Conservation (phyloP, 2,113 vertebrate species). For the Scortum barcoo region DNA sequence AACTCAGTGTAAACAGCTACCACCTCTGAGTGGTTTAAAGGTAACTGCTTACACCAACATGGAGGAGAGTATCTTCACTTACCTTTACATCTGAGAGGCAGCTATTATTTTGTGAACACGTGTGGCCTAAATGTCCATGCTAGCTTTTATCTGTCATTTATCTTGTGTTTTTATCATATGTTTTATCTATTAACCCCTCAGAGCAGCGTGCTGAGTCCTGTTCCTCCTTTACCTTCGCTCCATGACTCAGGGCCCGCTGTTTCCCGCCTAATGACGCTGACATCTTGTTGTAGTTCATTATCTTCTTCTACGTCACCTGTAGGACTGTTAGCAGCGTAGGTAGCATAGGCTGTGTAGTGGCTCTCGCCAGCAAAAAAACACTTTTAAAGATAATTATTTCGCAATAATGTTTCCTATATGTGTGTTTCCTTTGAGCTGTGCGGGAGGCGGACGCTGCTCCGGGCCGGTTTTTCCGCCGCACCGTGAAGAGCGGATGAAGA, state of each 20-base stretch:
- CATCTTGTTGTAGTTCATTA: slow-evolving; percentile 29
- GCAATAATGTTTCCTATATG: background rate
- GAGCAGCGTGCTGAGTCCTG: too few relatives aligned
- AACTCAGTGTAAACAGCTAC: too few relatives aligned
- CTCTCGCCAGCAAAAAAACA: too few relatives aligned
- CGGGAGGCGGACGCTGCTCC: background rate
- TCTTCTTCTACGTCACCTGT: background rate
- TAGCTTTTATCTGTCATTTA: too few relatives aligned
- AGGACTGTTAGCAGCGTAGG: background rate
- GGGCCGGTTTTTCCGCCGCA: background rate
- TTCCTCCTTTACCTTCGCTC: slow-evolving; percentile 13
- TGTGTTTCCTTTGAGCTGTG: background rate
- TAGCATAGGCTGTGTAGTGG: too few relatives aligned
- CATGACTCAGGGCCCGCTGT: background rate
- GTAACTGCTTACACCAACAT: too few relatives aligned
- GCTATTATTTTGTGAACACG: too few relatives aligned
- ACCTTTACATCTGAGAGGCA: too few relatives aligned
- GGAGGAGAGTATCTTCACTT: too few relatives aligned
- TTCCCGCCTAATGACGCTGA: slow-evolving; percentile 30
- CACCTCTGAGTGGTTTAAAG: too few relatives aligned
- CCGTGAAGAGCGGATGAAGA: background rate
- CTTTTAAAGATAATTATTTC: background rate
- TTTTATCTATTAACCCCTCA: too few relatives aligned
- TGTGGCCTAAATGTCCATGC: background rate
- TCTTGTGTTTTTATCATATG: too few relatives aligned